Conservation (phyloP, 53 echinoderm and acorn worm genomes). For the Patiria pectinifera region DNA sequence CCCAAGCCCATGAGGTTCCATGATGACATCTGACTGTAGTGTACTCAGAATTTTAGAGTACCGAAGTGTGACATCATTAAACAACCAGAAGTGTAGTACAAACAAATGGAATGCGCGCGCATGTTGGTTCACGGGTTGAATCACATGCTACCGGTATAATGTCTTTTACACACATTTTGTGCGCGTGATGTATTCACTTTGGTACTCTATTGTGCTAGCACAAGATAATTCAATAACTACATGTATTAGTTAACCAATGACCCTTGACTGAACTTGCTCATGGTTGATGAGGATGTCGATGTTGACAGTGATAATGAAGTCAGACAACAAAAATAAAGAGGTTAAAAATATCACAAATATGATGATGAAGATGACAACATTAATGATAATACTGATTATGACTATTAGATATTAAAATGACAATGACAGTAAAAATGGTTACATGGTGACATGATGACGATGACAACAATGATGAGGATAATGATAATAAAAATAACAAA, state of each 20-base stretch:
- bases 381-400: neutral
- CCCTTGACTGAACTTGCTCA: neutral
- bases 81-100: too few species aligned
- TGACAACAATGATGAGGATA: neutral
- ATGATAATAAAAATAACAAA: neutral
- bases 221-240: too few species aligned
- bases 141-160: too few species aligned
- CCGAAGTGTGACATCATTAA: too few species aligned
- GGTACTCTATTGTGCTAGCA: too few species aligned
- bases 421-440: neutral
- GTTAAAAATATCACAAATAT: neutral
- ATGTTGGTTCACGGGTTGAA: too few species aligned
- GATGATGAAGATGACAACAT: neutral
- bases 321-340: neutral
- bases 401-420: constrained; percentile 1
- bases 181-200: too few species aligned
- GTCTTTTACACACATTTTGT: too few species aligned
- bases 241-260: neutral
- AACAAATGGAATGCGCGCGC: too few species aligned
- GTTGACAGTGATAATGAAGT: constrained; percentile 20
- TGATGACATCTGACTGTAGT: too few species aligned
- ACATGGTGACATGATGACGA: neutral
- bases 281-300: neutral
- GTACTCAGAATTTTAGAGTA: too few species aligned
- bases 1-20: too few species aligned